Percentiles rank a stretch among this genome's conserved stretches.
Evolutionary conservation across 2,888 invertebrate genomes (phyloP).

Genomic region (Lobophora halterata): DNA sequence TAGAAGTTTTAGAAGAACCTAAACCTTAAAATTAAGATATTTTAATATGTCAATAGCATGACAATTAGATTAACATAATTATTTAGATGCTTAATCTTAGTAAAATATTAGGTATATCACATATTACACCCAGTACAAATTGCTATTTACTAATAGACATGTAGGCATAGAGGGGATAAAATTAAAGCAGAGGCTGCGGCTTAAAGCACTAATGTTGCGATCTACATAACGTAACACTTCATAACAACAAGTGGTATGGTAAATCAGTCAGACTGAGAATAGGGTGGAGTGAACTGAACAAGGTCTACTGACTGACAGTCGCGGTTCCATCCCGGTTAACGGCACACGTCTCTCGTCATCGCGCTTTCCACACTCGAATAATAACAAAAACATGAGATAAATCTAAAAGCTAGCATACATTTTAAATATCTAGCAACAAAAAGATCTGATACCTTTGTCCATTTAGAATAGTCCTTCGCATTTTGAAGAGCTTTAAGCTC

Average conservation of each 20-base stretch:
- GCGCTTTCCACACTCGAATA: conserved; percentile 7
- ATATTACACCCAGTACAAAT: too few relatives aligned
- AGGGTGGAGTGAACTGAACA: conserved; percentile 3
- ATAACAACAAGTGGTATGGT: conserved; percentile 8
- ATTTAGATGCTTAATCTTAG: too few relatives aligned
- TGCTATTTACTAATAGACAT: too few relatives aligned
- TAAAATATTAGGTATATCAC: too few relatives aligned
- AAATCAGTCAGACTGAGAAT: conserved; percentile 4
- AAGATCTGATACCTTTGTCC: background rate
- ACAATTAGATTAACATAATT: too few relatives aligned
- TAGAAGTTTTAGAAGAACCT: too few relatives aligned
- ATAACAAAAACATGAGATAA: conserved; percentile 41
- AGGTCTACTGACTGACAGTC: conserved; percentile 29
- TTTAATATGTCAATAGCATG: too few relatives aligned
- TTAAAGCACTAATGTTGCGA: background rate
- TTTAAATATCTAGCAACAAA: background rate
- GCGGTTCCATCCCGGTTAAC: conserved; percentile 29
- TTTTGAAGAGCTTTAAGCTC: conserved; percentile 23
- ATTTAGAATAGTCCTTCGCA: background rate
- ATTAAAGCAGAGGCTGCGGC: background rate
- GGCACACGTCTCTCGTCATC: conserved; percentile 31
- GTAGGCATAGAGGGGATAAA: too few relatives aligned
- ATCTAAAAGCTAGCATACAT: conserved; percentile 18
- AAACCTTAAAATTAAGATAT: too few relatives aligned
- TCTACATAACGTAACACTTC: conserved; percentile 3